phyloP scores from a whole-genome alignment of 2,888 invertebrate species.

The Hipparchia semele region DNA sequence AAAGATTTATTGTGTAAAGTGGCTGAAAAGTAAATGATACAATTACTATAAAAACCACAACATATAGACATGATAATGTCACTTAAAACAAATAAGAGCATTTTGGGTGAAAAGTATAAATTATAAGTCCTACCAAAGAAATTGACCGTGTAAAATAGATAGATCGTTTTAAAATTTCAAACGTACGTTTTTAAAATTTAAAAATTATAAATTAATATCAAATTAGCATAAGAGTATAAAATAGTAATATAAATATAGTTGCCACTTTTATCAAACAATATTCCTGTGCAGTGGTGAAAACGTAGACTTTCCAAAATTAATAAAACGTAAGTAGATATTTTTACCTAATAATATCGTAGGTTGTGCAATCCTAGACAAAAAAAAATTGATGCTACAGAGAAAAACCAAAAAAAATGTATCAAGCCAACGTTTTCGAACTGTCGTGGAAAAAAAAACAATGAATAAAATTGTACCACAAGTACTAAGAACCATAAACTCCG shows the following conservation, averaged over 20 bases:
- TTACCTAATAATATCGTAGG: neutral
- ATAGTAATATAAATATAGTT: constrained; percentile 50
- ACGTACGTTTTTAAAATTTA: neutral
- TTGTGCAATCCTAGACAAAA: neutral
- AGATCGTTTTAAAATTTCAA: neutral
- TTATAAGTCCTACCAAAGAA: neutral
- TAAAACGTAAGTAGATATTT: neutral
- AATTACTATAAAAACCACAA: neutral
- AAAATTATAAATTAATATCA: neutral
- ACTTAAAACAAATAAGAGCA: neutral
- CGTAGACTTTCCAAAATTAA: constrained; percentile 2
- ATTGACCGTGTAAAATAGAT: neutral
- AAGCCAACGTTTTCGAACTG: constrained; percentile 26
- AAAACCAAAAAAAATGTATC: constrained; percentile 1
- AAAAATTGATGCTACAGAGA: neutral
- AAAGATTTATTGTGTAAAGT: constrained; percentile 38
- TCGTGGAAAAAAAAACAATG: constrained; percentile 42
- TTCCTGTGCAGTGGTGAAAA: constrained; percentile 6
- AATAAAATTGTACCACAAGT: constrained; percentile 63
- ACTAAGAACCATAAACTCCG: constrained; percentile 58
- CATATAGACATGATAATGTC: no score
- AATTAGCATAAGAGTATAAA: constrained; percentile 2
- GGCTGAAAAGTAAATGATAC: constrained; percentile 40
- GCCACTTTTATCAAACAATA: constrained; percentile 45
- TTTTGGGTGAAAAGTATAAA: neutral